Evolutionary conservation across 2,888 invertebrate genomes (phyloP).

Genomic region (Phlogophora meticulosa): DNA sequence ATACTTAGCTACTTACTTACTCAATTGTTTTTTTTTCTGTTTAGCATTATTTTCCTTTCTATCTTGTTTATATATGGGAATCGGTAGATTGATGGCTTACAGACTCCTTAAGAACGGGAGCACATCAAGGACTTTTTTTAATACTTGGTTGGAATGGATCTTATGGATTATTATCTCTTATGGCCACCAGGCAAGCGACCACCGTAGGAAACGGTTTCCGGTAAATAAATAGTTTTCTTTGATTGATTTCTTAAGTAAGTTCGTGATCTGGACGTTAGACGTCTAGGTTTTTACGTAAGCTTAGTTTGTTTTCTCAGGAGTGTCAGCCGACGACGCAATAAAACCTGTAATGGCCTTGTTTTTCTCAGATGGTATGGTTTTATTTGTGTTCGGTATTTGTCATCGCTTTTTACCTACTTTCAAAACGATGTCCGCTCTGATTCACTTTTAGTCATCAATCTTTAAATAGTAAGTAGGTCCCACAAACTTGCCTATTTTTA

Average conservation of each 20-base stretch:
- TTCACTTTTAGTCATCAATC: slow-evolving; percentile 43
- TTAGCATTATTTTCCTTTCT: too few relatives aligned
- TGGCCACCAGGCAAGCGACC: slow-evolving; percentile 2
- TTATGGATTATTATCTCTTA: neutral
- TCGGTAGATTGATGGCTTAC: neutral
- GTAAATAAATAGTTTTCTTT: slow-evolving; percentile 40
- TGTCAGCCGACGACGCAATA: slow-evolving; percentile 29
- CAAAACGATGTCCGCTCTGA: slow-evolving; percentile 42
- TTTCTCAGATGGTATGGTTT: slow-evolving; percentile 24
- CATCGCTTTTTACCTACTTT: slow-evolving; percentile 25
- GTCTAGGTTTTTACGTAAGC: slow-evolving; percentile 45
- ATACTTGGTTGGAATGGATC: neutral
- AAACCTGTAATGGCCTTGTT: slow-evolving; percentile 46
- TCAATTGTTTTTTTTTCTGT: too few relatives aligned
- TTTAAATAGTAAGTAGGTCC: slow-evolving; percentile 36
- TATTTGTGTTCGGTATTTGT: slow-evolving; percentile 39
- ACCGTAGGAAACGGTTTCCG: slow-evolving; percentile 15
- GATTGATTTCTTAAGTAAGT: slow-evolving; percentile 54
- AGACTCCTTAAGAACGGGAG: neutral
- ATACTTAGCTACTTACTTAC: too few relatives aligned
- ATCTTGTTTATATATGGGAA: too few relatives aligned
- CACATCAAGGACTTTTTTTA: neutral
- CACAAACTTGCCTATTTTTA: neutral
- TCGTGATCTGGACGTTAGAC: slow-evolving; percentile 40
- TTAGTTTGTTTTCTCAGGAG: slow-evolving; percentile 32